These are phyloP conservation scores for Gymnarchus niloticus DNA, from an alignment of 2,113 vertebrate species.

Conservation along the genomic window DNA sequence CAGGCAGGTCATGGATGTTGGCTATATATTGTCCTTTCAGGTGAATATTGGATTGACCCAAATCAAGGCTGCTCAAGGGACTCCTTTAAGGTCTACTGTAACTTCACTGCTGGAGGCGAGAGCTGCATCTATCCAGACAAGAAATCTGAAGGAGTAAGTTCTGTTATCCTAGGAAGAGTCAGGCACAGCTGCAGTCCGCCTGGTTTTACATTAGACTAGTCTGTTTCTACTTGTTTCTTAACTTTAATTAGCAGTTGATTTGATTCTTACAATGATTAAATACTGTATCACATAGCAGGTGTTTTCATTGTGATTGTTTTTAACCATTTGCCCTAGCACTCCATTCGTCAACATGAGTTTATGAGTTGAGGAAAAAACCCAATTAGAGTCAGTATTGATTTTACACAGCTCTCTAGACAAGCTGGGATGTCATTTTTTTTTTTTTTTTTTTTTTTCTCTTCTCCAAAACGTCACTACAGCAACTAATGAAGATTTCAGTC, in stretches of 20 bases:
- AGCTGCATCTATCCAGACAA: slow-evolving; percentile 89
- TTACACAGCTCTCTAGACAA: background rate
- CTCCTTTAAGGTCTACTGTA: slow-evolving; percentile 95
- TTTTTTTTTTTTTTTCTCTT: slow-evolving; percentile 4
- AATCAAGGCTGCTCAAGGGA: slow-evolving; percentile 96
- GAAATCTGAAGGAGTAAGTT: slow-evolving; percentile 90
- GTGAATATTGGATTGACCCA: slow-evolving; percentile 96
- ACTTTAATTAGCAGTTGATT: background rate
- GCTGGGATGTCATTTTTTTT: background rate
- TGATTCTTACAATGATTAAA: background rate
- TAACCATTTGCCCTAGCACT: background rate
- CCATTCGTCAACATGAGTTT: background rate
- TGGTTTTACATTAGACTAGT: background rate
- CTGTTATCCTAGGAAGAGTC: background rate
- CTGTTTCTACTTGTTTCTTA: background rate
- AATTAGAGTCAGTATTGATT: slow-evolving; percentile 4
- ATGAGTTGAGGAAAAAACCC: slow-evolving; percentile 4
- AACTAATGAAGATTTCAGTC: background rate
- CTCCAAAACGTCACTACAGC: background rate
- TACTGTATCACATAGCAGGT: background rate
- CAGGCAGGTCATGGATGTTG: background rate
- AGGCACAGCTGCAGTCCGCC: background rate
- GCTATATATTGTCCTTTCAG: slow-evolving; percentile 51
- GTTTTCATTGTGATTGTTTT: background rate
- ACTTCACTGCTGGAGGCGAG: slow-evolving; percentile 90